These are phyloP conservation scores for Cosmia trapezina DNA, from an alignment of 2,888 invertebrate species.

Conservation along the genomic window DNA sequence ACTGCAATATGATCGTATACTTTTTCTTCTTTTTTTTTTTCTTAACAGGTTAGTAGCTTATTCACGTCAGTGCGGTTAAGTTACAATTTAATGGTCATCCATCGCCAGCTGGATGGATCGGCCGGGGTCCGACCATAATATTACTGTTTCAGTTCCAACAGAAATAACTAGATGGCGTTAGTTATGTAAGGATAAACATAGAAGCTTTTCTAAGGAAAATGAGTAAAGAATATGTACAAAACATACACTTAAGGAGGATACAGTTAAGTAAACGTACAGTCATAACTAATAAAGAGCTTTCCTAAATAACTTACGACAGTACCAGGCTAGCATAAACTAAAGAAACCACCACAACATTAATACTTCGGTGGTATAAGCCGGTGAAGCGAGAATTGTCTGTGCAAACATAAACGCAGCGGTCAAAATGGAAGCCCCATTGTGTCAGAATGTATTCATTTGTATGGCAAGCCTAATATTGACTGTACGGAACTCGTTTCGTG, in stretches of 20 bases:
- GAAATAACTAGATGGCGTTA: slow-evolving; percentile 37
- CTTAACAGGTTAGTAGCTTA: slow-evolving; percentile 38
- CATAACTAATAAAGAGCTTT: slow-evolving; percentile 45
- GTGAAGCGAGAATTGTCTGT: slow-evolving; percentile 85
- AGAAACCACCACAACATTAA: slow-evolving; percentile 66
- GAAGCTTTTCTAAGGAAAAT: neutral
- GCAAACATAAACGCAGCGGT: slow-evolving; percentile 85
- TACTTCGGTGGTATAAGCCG: slow-evolving; percentile 83
- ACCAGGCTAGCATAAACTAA: slow-evolving; percentile 58
- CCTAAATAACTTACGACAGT: slow-evolving; percentile 38
- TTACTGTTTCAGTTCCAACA: slow-evolving; percentile 28
- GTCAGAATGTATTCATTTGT: slow-evolving; percentile 90
- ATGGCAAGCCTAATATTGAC: slow-evolving; percentile 88
- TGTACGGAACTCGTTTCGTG: slow-evolving; percentile 85
- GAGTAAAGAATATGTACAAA: slow-evolving; percentile 10
- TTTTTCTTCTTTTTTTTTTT: too few species aligned
- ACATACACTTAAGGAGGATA: slow-evolving; percentile 16
- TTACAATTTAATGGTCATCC: slow-evolving; percentile 53
- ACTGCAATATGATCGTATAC: slow-evolving; percentile 12
- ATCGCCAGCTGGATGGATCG: slow-evolving; percentile 30
- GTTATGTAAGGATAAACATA: neutral
- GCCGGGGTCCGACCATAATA: slow-evolving; percentile 24
- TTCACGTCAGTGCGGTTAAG: slow-evolving; percentile 42
- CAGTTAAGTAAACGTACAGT: slow-evolving; percentile 30
- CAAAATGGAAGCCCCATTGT: slow-evolving; percentile 89